Conservation (phyloP, 2,113 vertebrate species). For the Corythaeola cristata region DNA sequence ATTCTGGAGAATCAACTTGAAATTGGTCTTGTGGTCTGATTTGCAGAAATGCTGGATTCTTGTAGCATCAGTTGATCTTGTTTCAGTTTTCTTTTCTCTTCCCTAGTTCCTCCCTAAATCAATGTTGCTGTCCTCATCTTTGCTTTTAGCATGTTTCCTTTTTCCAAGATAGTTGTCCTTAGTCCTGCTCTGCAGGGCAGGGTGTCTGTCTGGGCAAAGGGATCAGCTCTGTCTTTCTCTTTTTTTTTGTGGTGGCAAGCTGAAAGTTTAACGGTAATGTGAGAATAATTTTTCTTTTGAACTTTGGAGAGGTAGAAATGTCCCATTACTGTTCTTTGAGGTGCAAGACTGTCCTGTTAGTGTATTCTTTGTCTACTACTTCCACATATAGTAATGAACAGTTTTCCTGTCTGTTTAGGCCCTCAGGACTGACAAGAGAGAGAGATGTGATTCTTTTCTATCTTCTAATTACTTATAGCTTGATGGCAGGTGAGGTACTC, state of each 20-base stretch:
- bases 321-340: neutral
- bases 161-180: neutral
- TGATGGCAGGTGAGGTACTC: neutral
- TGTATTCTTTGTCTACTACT: neutral
- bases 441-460: neutral
- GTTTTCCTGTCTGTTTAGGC: neutral
- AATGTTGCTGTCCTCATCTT: neutral
- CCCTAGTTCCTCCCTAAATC: neutral
- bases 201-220: neutral
- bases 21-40: neutral
- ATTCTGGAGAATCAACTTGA: neutral
- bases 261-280: neutral
- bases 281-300: neutral
- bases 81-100: neutral
- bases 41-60: neutral
- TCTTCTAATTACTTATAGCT: neutral
- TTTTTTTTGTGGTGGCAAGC: neutral
- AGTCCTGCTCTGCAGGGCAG: neutral
- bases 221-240: accelerated
- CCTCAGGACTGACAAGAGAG: neutral
- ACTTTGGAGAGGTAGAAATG: neutral
- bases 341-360: neutral
- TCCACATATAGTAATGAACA: neutral
- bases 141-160: neutral
- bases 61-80: neutral